These are phyloP conservation scores for Trissoscelio sp. DNA, from an alignment of 2,888 invertebrate genomes.

Conservation along the genomic window DNA sequence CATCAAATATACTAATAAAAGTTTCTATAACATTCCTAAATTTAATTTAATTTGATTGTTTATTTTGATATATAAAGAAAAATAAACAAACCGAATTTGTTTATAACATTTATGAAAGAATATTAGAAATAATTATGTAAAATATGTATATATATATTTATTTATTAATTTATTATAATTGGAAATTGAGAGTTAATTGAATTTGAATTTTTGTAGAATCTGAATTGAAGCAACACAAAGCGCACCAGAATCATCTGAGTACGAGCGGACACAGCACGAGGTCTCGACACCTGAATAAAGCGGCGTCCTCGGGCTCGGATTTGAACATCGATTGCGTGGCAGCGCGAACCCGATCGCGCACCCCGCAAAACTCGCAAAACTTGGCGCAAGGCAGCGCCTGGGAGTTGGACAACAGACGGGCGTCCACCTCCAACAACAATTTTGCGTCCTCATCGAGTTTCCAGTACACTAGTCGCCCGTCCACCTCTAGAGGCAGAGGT, in stretches of 20 bases:
- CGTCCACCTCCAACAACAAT: constrained; percentile 73
- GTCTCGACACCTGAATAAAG: constrained; percentile 72
- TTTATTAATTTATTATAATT: too few species aligned
- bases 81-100: too few species aligned
- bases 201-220: constrained; percentile 73
- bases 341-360: constrained; percentile 81
- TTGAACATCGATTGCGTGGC: constrained; percentile 82
- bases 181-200: too few species aligned
- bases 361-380: constrained; percentile 78
- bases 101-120: too few species aligned
- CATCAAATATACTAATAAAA: too few species aligned
- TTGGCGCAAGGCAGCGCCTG: constrained; percentile 76
- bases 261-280: constrained; percentile 76
- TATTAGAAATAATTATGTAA: too few species aligned
- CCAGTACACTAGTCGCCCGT: constrained; percentile 80
- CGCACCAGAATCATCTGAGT: constrained; percentile 76
- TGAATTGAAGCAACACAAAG: constrained; percentile 80
- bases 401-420: constrained; percentile 77
- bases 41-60: too few species aligned
- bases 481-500: constrained; percentile 82
- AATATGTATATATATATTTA: background rate
- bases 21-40: too few species aligned
- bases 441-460: constrained; percentile 74
- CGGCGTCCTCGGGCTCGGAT: constrained; percentile 73
- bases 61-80: too few species aligned